Conservation (phyloP, 1,140 invertebrate species). For the Proctacanthus coquilletti region DNA sequence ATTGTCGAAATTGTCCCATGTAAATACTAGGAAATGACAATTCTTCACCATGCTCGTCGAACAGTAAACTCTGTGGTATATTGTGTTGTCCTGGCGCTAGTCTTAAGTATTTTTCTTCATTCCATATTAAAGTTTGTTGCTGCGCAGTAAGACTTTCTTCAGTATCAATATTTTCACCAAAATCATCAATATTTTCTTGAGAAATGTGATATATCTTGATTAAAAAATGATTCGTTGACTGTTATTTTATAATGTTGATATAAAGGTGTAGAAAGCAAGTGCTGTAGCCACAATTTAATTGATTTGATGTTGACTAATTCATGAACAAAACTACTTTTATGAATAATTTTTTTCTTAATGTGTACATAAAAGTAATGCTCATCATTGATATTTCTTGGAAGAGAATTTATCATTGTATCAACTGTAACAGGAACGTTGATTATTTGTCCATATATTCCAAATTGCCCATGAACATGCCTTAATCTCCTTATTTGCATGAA, state of each 20-base stretch:
- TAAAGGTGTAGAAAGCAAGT: not conserved
- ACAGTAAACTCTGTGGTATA: constrained; percentile 5
- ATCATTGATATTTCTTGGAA: constrained; percentile 14
- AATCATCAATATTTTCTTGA: constrained; percentile 4
- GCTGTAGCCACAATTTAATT: not conserved
- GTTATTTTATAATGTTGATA: not conserved
- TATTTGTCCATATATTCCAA: constrained; percentile 13
- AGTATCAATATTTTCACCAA: not conserved
- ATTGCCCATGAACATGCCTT: constrained; percentile 13
- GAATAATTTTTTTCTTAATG: constrained; percentile 14
- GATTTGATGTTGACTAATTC: not conserved
- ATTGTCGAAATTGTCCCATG: constrained; percentile 6
- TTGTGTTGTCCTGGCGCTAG: constrained; percentile 10
- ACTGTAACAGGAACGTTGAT: constrained; percentile 16
- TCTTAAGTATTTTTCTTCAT: constrained; percentile 5
- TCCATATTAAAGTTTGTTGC: constrained; percentile 11
- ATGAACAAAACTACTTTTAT: constrained; percentile 9
- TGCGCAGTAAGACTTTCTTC: constrained; percentile 5
- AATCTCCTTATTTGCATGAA: constrained; percentile 22
- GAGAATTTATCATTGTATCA: constrained; percentile 13
- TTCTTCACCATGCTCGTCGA: constrained; percentile 12
- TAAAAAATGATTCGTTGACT: constrained; percentile 5
- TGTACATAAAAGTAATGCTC: constrained; percentile 14
- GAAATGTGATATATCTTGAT: constrained; percentile 10
- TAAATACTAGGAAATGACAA: constrained; percentile 19